Evolutionary conservation across 2,888 invertebrate genomes (phyloP), one percentile per base, ranked within the genome.

Genomic region (Matsumyia berberina): DNA sequence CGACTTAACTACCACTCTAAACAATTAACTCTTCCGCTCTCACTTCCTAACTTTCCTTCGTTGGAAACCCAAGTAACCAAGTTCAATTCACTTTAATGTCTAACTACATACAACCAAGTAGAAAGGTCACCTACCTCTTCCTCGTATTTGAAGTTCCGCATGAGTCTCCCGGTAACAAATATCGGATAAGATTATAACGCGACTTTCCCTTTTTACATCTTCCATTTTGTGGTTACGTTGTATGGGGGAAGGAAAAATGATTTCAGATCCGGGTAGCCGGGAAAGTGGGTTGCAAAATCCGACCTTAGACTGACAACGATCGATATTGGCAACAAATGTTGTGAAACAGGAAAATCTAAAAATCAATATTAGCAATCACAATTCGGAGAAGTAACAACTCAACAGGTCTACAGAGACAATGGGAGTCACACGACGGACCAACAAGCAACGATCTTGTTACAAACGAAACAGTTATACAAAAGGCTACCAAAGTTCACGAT

Each of bases 401-500:
- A 12, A 42, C 24, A 17, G 31, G 44, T 31, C 46, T 51, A 60
- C 24, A 70, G 46, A 66, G 37, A 51, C 8, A 33, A 24, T 33
- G 24, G 1, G 60, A 72, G 33, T 57, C 46, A 33, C 74, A 81
- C 73, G 53, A 74, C 42, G 31, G 57, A 46, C 42, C 37, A 39
- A 33, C 53, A n/a, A n/a, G n/a, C n/a, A 62, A 53, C 80, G 67
- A 76, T 76, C 76, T 81, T 74, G 49, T 76, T 81, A 81, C 81
- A 81, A 81, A 81, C 62, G 76, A 81, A 76, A 81, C 81, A 81
- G 81, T 81, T 81, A 81, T 62, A 81, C 80, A 60, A 67, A 74
- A 74, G 74, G 74, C 80, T 62, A 81, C 69, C 49, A 69, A 76
- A 81, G 76, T 81, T 81, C 81, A 81, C 69, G 62, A 76, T 53